phyloP scores from a whole-genome alignment of 1,140 invertebrate genomes.

The Leptinotarsa undecemlineata region DNA sequence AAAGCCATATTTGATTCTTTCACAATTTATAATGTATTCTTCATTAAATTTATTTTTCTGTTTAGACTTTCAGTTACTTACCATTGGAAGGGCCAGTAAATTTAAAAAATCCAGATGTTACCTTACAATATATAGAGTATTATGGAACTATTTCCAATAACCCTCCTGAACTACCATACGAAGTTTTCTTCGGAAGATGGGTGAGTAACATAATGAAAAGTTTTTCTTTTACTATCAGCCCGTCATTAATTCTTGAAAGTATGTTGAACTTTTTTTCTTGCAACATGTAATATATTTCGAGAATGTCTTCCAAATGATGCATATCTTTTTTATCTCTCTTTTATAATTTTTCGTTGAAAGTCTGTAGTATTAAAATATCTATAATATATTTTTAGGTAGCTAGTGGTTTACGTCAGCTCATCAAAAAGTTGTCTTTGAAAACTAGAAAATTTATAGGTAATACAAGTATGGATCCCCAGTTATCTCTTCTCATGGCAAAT shows the following conservation, averaged over 20 bases:
- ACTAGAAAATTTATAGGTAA: conserved; percentile 94
- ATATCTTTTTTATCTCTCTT: too few relatives aligned
- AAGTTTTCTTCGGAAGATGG: conserved; percentile 84
- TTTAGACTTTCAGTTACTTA: conserved; percentile 77
- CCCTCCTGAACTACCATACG: conserved; percentile 71
- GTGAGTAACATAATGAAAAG: conserved; percentile 58
- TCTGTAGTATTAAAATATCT: too few relatives aligned
- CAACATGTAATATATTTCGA: too few relatives aligned
- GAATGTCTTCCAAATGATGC: too few relatives aligned
- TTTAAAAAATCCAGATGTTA: conserved; percentile 80
- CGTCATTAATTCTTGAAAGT: too few relatives aligned
- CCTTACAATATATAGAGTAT: conserved; percentile 83
- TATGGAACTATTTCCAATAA: conserved; percentile 79
- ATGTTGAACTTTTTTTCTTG: too few relatives aligned
- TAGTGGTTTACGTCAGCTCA: conserved; percentile 79
- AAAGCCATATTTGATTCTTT: too few relatives aligned
- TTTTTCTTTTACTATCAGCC: background rate
- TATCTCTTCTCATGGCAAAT: conserved; percentile 93
- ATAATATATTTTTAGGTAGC: conserved; percentile 63
- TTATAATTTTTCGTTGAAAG: too few relatives aligned
- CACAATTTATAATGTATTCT: too few relatives aligned
- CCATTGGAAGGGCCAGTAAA: conserved; percentile 79
- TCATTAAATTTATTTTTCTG: conserved; percentile 21
- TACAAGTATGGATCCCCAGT: conserved; percentile 94
- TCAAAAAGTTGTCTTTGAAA: conserved; percentile 82